Evolutionary conservation across 2,113 vertebrate genomes (phyloP).

Genomic region (Atractosteus spatula): DNA sequence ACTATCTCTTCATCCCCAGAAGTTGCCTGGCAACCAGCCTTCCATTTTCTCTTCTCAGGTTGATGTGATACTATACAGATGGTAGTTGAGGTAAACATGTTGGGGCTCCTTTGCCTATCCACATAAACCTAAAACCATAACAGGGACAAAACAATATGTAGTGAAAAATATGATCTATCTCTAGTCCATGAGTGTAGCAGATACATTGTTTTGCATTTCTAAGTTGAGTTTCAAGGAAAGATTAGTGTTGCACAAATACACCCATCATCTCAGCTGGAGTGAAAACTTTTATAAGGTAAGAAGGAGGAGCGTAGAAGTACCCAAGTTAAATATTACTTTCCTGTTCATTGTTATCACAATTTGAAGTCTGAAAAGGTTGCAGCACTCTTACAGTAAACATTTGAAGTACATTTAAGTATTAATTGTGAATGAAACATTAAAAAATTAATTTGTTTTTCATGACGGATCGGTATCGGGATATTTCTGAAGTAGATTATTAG

Average conservation of each 20-base stretch:
- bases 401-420: too few species aligned
- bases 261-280: background rate
- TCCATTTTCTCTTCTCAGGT: slow-evolving; percentile 12
- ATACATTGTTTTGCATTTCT: background rate
- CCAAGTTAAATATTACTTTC: background rate
- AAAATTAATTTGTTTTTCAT: too few species aligned
- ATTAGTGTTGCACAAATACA: background rate
- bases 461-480: too few species aligned
- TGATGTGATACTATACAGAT: slow-evolving; percentile 43
- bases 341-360: too few species aligned
- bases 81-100: slow-evolving; percentile 7
- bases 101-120: slow-evolving; percentile 4
- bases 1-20: background rate
- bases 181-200: background rate
- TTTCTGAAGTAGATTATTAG: too few species aligned
- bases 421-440: too few species aligned
- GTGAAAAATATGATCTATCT: background rate
- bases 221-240: background rate
- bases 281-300: background rate
- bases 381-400: too few species aligned
- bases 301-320: background rate
- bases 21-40: slow-evolving; percentile 43
- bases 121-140: slow-evolving; percentile 20
- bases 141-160: slow-evolving; percentile 10
- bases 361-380: too few species aligned